Evolutionary conservation across 2,888 invertebrate species (phyloP).

Genomic region (Ectemnius lituratus): DNA sequence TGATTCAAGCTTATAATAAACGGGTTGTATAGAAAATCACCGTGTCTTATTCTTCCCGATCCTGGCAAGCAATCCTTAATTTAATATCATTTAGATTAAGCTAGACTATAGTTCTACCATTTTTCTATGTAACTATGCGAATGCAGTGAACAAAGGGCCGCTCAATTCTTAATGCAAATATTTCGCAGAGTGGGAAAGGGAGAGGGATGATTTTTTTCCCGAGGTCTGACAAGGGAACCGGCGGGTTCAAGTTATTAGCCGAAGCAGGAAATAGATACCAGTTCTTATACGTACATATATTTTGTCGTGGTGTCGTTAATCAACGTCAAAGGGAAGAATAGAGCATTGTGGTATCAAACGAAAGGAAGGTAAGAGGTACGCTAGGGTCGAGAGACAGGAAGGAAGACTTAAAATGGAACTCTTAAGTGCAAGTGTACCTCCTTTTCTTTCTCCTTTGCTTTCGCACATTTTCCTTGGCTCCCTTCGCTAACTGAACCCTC

Average conservation of each 20-base stretch:
- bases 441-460: slow-evolving; percentile 26
- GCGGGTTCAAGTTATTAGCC: slow-evolving; percentile 16
- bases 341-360: slow-evolving; percentile 65
- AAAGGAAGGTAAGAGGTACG: slow-evolving; percentile 47
- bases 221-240: background rate
- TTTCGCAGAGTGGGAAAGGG: too few relatives aligned
- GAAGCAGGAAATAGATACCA: slow-evolving; percentile 33
- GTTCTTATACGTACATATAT: slow-evolving; percentile 23
- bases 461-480: background rate
- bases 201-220: background rate
- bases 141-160: background rate
- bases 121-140: too few relatives aligned
- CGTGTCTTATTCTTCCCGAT: too few relatives aligned
- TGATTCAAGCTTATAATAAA: slow-evolving; percentile 76
- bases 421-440: slow-evolving; percentile 58
- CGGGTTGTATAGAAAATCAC: slow-evolving; percentile 71
- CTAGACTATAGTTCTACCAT: too few relatives aligned
- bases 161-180: background rate
- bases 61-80: too few relatives aligned
- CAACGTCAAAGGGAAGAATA: slow-evolving; percentile 70
- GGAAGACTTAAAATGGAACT: slow-evolving; percentile 65
- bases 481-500: background rate
- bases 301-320: slow-evolving; percentile 64
- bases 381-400: slow-evolving; percentile 52
- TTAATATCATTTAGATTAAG: too few relatives aligned